Evolutionary conservation across 2,113 vertebrate genomes (phyloP), one percentile per base, ranked within the genome.

Genomic region (Phocoena phocoena): DNA sequence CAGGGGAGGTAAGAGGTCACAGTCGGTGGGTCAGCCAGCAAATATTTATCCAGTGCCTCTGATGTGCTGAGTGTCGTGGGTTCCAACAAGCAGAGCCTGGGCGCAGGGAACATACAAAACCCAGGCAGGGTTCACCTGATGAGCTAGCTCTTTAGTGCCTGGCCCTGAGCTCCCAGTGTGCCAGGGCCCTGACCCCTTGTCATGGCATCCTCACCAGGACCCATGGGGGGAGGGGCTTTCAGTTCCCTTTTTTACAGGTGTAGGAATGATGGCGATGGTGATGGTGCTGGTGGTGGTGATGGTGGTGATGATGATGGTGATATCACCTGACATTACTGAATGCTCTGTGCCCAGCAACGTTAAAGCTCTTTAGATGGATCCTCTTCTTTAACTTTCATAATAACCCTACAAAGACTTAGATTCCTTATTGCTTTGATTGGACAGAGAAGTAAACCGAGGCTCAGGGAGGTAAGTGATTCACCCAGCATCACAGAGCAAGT

Each of bases 221-320:
- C 33, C 44, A 21, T 11, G 13, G 33, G 47, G 60, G 21, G 9
- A 60, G 31, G 5, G 18, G 3, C 26, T 53, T n/a, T 41, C 38
- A 4, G 58, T 21, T 17, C 17, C 44, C 3, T 14, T 55, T 55
- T 88, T 65, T 28, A 6, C 23, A 65, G 13, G 13, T 71, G 6
- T 9, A 6, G 21, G 31, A 71, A 77, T 53, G n/a, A 38, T 50
- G 18, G 1, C 25, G 25, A 0, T 17, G 47, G 4, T 33, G 88
- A 0, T 55, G n/a, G 0, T 79, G 25, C 0, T 50, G 33, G 0
- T 23, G 70, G 8, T 38, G 7, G 0, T 58, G 73, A 0, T 23
- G 18, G 1, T 18, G 31, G 2, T 65, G 50, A 4, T 4, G 10
- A 1, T 3, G 23, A 0, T 5, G 3, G 23, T 41, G 31, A 60